These are phyloP conservation scores for Schizopygopsis malacanthus DNA, from an alignment of 2,797 vertebrate species.

Conservation along the genomic window DNA sequence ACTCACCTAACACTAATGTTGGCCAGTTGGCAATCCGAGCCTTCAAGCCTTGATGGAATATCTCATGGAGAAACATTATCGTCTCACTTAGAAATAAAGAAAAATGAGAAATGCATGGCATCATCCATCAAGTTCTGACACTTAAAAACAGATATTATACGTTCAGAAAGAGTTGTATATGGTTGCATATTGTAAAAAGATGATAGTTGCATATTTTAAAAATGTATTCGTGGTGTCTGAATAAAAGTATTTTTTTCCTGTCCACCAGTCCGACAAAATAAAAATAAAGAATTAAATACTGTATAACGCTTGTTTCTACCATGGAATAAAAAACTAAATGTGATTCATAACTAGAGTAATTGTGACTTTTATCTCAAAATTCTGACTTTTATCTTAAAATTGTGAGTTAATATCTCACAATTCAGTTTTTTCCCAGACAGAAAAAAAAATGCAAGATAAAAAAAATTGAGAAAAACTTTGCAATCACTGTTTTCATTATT, in stretches of 20 bases:
- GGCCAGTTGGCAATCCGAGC: constrained; percentile 98
- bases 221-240: background rate
- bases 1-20: constrained; percentile 96
- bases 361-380: background rate
- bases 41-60: constrained; percentile 98
- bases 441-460: background rate
- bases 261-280: background rate
- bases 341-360: background rate
- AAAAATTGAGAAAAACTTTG: no score
- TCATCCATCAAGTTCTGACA: background rate
- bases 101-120: constrained; percentile 16
- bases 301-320: background rate
- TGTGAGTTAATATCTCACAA: background rate
- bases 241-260: background rate
- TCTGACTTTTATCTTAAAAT: no score
- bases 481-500: background rate
- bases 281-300: background rate
- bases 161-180: background rate
- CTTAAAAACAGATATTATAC: background rate
- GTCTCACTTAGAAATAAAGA: constrained; percentile 84
- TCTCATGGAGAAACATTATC: constrained; percentile 99
- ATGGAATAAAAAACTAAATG: background rate
- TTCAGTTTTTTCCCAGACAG: background rate
- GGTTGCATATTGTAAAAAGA: background rate
- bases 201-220: background rate